Conservation (phyloP, 1,140 invertebrate species). For the Aradophagus sp. region DNA sequence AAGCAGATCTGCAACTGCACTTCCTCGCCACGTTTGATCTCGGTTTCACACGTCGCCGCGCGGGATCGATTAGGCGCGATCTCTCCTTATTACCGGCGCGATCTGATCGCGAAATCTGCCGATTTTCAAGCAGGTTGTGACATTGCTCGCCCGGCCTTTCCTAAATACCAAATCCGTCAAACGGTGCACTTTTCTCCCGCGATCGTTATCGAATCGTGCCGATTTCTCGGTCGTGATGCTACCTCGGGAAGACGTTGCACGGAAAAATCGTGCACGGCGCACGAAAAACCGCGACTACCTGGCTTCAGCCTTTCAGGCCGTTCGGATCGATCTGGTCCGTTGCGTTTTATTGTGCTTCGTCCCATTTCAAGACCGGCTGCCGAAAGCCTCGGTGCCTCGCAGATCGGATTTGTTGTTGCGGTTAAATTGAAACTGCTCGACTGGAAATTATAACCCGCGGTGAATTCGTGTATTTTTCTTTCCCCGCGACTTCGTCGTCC, state of each 20-base stretch:
- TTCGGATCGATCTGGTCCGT: slow-evolving; percentile 10
- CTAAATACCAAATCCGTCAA: slow-evolving; percentile 75
- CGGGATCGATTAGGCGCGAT: no score
- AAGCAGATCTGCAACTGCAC: no score
- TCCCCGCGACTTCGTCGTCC: no score
- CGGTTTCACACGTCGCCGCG: no score
- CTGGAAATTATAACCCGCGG: slow-evolving; percentile 13
- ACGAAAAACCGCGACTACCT: no score
- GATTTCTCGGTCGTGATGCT: no score
- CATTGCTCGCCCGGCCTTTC: slow-evolving; percentile 74
- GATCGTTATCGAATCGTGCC: slow-evolving; percentile 20
- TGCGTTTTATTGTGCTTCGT: slow-evolving; percentile 32
- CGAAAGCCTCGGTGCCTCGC: slow-evolving; percentile 3
- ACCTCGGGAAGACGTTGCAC: no score
- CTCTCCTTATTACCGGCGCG: no score
- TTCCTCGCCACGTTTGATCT: no score
- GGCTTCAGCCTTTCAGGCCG: no score
- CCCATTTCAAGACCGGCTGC: slow-evolving; percentile 5
- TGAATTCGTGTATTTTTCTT: neutral
- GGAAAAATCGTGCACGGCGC: no score
- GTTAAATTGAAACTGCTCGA: slow-evolving; percentile 18
- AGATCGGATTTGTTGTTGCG: slow-evolving; percentile 14
- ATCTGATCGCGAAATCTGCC: no score
- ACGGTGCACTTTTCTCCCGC: slow-evolving; percentile 47
- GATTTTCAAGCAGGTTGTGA: slow-evolving; percentile 74